Conservation (phyloP, 2,888 invertebrate species). For the Lasioglossum lativentre region DNA sequence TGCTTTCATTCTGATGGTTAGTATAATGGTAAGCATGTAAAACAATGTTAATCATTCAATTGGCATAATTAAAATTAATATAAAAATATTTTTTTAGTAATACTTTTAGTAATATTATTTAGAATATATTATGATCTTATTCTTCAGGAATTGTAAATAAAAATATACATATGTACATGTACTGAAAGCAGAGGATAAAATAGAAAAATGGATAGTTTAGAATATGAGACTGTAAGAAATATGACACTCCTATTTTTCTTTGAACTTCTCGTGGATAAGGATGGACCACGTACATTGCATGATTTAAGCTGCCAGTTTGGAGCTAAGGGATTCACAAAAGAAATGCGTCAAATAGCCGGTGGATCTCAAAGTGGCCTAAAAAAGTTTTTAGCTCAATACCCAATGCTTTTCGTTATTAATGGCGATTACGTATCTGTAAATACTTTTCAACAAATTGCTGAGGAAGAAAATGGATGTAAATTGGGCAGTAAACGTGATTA, state of each 20-base stretch:
- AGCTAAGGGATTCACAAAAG: constrained; percentile 99
- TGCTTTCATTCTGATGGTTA: constrained; percentile 49
- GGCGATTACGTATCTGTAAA: constrained; percentile 96
- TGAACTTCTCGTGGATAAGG: constrained; percentile 98
- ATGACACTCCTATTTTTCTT: constrained; percentile 99
- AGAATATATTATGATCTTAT: constrained; percentile 59
- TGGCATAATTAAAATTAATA: not conserved
- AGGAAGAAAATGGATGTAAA: constrained; percentile 86
- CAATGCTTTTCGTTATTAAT: constrained; percentile 97
- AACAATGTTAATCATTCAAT: not conserved
- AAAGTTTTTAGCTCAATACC: constrained; percentile 98
- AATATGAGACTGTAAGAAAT: constrained; percentile 97
- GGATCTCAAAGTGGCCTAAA: constrained; percentile 98
- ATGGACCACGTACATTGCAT: constrained; percentile 97
- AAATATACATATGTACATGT: constrained; percentile 42
- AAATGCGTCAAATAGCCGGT: constrained; percentile 98
- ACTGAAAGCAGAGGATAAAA: constrained; percentile 15
- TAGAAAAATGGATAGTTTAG: constrained; percentile 93
- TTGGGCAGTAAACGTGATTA: constrained; percentile 92
- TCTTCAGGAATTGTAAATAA: constrained; percentile 47
- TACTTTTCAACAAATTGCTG: constrained; percentile 89
- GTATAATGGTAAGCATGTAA: constrained; percentile 53
- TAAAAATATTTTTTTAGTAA: too few species aligned
- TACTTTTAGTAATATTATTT: constrained; percentile 19
- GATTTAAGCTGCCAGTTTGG: constrained; percentile 99